Percentiles rank a stretch among this genome's conserved stretches.
These are phyloP conservation scores for Pterocles burchelli DNA, from an alignment of 2,113 vertebrate genomes.

Conservation along the genomic window DNA sequence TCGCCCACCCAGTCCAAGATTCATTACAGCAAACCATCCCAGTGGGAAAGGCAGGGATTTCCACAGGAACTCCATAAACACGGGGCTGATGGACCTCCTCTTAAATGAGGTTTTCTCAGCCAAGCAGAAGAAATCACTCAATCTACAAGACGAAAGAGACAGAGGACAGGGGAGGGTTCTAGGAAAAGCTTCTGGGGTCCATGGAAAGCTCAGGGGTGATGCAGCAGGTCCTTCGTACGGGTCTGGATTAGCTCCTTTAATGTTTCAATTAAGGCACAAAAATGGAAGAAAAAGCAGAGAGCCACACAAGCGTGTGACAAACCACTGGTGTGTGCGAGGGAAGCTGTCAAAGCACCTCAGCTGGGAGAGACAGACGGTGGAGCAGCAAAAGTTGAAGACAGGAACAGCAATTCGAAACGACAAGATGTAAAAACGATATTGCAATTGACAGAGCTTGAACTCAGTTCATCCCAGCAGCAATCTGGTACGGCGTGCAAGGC, in stretches of 20 bases:
- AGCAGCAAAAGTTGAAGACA: not conserved
- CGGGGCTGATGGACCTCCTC: rapidly evolving
- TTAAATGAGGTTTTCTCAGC: not conserved
- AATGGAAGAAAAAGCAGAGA: not conserved
- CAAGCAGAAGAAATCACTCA: not conserved
- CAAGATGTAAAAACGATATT: not conserved
- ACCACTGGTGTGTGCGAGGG: not conserved
- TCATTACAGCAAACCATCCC: not conserved
- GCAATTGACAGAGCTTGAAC: not conserved
- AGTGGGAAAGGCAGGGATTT: not conserved
- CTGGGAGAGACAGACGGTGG: not conserved
- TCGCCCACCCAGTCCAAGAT: not conserved
- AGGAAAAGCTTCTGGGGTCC: not conserved
- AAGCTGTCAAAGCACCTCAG: not conserved
- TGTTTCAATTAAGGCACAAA: not conserved
- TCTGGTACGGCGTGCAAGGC: not conserved
- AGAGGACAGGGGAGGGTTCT: not conserved
- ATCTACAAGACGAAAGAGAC: not conserved
- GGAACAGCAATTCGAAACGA: not conserved
- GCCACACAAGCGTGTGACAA: not conserved
- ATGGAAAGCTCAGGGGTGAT: not conserved
- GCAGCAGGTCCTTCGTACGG: not conserved
- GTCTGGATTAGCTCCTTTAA: not conserved
- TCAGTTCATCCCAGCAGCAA: not conserved
- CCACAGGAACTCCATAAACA: not conserved